Percentiles rank a stretch among this genome's conserved stretches.
Evolutionary conservation across 2,888 invertebrate genomes (phyloP).

Genomic region (Trichacis sp.): DNA sequence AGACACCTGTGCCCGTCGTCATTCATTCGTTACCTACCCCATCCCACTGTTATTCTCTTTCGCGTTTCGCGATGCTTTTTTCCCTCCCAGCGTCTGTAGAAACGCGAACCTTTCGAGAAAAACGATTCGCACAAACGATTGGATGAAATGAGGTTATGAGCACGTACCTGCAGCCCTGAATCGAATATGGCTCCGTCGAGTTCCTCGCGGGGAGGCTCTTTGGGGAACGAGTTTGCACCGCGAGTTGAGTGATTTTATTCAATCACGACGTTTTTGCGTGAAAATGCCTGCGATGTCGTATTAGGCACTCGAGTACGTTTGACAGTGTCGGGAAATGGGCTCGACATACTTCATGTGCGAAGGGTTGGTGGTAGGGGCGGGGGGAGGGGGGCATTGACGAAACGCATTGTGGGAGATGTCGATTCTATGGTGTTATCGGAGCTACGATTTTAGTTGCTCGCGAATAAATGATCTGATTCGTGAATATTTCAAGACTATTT

Average conservation of each 20-base stretch:
- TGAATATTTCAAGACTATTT: too few relatives aligned
- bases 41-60: conserved; percentile 33
- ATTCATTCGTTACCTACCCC: conserved; percentile 38
- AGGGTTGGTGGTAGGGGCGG: too few relatives aligned
- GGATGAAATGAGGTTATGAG: conserved; percentile 24
- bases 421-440: too few relatives aligned
- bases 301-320: neutral
- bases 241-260: neutral
- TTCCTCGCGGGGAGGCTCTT: conserved; percentile 6
- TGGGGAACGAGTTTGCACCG: neutral
- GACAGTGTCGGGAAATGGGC: neutral
- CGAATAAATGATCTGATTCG: too few relatives aligned
- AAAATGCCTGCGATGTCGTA: neutral
- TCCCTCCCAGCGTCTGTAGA: conserved; percentile 11
- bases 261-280: neutral
- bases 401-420: too few relatives aligned
- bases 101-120: conserved; percentile 36
- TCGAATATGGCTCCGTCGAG: conserved; percentile 24
- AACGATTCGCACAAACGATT: conserved; percentile 46
- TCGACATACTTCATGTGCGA: too few relatives aligned
- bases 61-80: conserved; percentile 9
- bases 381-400: too few relatives aligned
- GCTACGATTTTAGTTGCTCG: too few relatives aligned
- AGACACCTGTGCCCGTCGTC: conserved; percentile 41
- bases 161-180: conserved; percentile 16